Conservation (phyloP, 1,140 invertebrate genomes). For the Bacillus rossius region DNA sequence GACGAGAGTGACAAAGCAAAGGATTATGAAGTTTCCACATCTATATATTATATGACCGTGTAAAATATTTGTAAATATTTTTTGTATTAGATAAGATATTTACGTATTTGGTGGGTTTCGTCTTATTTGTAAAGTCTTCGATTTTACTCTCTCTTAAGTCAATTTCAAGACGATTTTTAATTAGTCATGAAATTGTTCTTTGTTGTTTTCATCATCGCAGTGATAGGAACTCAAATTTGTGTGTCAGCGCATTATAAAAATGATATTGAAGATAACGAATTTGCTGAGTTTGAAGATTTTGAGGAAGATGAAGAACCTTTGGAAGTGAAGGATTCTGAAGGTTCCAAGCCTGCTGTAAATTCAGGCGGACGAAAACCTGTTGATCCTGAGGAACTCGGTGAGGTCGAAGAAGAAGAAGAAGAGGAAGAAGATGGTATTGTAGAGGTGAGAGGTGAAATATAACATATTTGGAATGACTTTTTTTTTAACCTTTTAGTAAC, state of each 20-base stretch:
- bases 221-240: slow-evolving; percentile 47
- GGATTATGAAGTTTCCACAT: no score
- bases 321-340: slow-evolving; percentile 16
- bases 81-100: no score
- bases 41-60: no score
- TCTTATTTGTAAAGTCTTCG: no score
- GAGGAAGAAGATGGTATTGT: slow-evolving; percentile 47
- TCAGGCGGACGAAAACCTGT: slow-evolving; percentile 11
- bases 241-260: slow-evolving; percentile 45
- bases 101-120: no score
- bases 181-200: neutral
- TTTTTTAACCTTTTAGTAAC: no score
- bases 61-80: no score
- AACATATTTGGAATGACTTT: no score
- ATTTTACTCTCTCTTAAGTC: no score
- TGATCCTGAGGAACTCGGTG: slow-evolving; percentile 30
- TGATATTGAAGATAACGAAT: slow-evolving; percentile 83
- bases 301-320: slow-evolving; percentile 58
- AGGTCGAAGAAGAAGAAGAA: slow-evolving; percentile 49
- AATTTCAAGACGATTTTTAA: no score
- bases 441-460: slow-evolving; percentile 43
- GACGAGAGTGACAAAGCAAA: no score
- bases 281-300: slow-evolving; percentile 95
- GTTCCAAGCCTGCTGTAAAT: slow-evolving; percentile 16
- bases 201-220: slow-evolving; percentile 40